Evolutionary conservation across 2,888 invertebrate species (phyloP), one percentile per base, ranked within the genome.

Genomic region (Ellobium chinense): DNA sequence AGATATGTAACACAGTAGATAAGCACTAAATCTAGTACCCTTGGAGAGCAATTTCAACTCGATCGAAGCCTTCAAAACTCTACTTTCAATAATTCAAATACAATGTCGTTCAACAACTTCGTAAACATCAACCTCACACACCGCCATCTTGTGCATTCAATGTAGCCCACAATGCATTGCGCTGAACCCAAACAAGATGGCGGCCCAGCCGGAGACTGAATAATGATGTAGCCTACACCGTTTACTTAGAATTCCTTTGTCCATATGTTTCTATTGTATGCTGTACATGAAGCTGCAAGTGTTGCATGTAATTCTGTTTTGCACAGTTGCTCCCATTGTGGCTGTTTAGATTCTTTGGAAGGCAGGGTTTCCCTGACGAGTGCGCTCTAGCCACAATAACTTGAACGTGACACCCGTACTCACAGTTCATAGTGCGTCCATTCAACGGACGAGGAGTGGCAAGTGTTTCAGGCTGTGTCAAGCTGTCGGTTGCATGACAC

Each of bases 171-270:
- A 79, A 79, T 79, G 65, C 79, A 65, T 29, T 54, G 12, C 39
- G 29, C 54, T 12, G 24, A 66, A 75, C 31, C 69, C 46, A 46
- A 80, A 75, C 75, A 80, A 80, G 54, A 80, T 80, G 80, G 80
- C 80, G 24, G 80, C 46, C 27, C 21, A 39, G 39, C 36, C 63
- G 39, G 80, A 80, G 69, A 62, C 69, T 69, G 80, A n/a, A 75
- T 62, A 65, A 78, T 39, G 62, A 63, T 66, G 46, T 65, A 65
- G 14, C 60, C 31, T 36, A 60, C 34, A 72, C 34, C 37, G 18
- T 72, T 72, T 60, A 56, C 36, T 24, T 2, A 56, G 2, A 21
- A n/a, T 70, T 56, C 21, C 56, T 56, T 9, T 1, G 1, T 56
- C 1, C 27, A 54, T 14, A 27, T 70, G 1, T 31, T 46, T 46